These are phyloP conservation scores for Dichetophora obliterata DNA, from an alignment of 2,888 invertebrate species.

Conservation along the genomic window DNA sequence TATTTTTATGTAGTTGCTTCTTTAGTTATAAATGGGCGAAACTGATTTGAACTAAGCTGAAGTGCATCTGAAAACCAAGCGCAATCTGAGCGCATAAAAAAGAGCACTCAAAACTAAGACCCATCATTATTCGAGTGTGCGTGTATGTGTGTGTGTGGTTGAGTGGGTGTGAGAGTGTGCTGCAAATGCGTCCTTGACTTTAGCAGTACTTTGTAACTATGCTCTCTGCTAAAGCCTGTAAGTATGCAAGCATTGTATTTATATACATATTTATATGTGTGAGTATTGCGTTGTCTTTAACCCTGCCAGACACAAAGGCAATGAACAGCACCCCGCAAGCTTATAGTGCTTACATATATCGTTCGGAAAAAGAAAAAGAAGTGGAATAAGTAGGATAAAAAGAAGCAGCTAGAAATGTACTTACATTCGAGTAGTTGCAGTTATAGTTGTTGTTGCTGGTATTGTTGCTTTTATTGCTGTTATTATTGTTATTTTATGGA, in stretches of 20 bases:
- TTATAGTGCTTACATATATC: background rate
- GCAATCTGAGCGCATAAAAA: background rate
- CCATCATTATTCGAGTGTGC: background rate
- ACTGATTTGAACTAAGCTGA: too few relatives aligned
- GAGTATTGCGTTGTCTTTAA: background rate
- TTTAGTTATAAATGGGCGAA: background rate
- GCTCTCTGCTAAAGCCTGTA: background rate
- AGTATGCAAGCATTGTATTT: background rate
- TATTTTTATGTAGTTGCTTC: background rate
- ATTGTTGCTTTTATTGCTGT: background rate
- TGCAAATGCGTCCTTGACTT: constrained; percentile 15
- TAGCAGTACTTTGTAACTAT: background rate
- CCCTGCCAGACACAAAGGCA: background rate
- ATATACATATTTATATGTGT: too few relatives aligned
- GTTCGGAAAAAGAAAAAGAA: background rate
- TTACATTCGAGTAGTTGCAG: background rate
- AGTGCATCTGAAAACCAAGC: too few relatives aligned
- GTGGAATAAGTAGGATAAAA: background rate
- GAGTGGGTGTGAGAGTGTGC: background rate
- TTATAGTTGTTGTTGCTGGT: constrained; percentile 18
- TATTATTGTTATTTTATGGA: background rate
- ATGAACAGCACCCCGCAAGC: background rate
- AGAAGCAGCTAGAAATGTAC: constrained; percentile 18
- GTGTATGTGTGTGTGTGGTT: background rate
- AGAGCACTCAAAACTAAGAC: background rate